Evolutionary conservation across 2,888 invertebrate species (phyloP).

Genomic region (Agrypnus murinus): DNA sequence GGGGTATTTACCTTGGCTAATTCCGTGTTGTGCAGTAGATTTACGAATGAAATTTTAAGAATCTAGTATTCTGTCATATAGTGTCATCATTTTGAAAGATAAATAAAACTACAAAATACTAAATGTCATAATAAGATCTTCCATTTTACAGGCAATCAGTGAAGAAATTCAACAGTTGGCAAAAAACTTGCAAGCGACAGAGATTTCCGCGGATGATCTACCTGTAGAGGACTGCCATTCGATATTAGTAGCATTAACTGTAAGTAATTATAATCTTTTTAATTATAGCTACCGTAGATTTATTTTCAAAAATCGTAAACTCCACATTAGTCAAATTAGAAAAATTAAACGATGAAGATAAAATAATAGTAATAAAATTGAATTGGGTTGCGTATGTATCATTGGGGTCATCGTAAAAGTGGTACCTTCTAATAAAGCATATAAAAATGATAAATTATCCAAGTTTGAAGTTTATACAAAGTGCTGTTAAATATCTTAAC

Average conservation of each 20-base stretch:
- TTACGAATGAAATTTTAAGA: no score
- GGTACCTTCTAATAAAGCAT: not conserved
- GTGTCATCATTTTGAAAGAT: not conserved
- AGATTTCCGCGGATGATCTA: slow-evolving; percentile 79
- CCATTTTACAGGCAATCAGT: slow-evolving; percentile 66
- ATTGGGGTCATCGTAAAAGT: slow-evolving; percentile 19
- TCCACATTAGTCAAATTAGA: no score
- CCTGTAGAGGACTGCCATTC: slow-evolving; percentile 82
- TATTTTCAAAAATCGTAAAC: no score
- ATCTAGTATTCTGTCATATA: no score
- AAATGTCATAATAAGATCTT: slow-evolving; percentile 32
- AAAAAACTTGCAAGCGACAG: slow-evolving; percentile 79
- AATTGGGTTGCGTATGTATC: not conserved
- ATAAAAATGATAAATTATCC: slow-evolving; percentile 10
- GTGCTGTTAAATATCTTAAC: slow-evolving; percentile 10
- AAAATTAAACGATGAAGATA: not conserved
- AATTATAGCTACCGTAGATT: not conserved
- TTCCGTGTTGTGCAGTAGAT: no score
- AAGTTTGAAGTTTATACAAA: slow-evolving; percentile 19
- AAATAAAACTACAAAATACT: slow-evolving; percentile 26
- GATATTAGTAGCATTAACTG: slow-evolving; percentile 83
- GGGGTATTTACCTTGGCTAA: no score
- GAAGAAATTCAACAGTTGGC: slow-evolving; percentile 81
- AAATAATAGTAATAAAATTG: not conserved
- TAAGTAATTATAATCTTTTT: slow-evolving; percentile 68